Evolutionary conservation across 2,888 invertebrate genomes (phyloP), one percentile per base, ranked within the genome.

Genomic region (Pinctada fucata): DNA sequence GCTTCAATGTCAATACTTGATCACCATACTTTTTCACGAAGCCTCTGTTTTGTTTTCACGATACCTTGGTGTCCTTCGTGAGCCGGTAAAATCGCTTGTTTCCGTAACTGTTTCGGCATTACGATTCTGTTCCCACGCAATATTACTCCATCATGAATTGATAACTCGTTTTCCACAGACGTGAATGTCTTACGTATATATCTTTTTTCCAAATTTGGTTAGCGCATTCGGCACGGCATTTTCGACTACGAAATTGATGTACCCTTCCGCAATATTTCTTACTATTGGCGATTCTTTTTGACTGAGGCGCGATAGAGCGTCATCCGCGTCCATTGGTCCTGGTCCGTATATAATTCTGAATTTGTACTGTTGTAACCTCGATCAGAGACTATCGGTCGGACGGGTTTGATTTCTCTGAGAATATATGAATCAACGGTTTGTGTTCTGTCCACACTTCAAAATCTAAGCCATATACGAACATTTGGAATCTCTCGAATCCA

Each of bases 331-430:
- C 58, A 8, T 52, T 52, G 58, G 58, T 52, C 58, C 58, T 8
- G 58, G 10, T 52, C 58, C 10, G 58, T 52, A 52, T 52, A 52
- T 52, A 52, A 79, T 63, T 16, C 31, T 68, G 51, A 75, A 80
- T 45, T 13, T 68, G 48, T 69, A 80, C 2, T 58, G 75, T 45
- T 70, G 69, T 48, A 79, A 47, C 58, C 75, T 16, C 64, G 75
- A 63, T 2, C 71, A 70, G 75, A 75, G 79, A 49, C 80, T 49
- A 68, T 80, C 78, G 13, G 8, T 74, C 73, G 31, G 78, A 68
- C 58, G 80, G 80, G 66, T 79, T 79, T 16, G 80, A 80, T 51
- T 69, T 79, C 6, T 68, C n/a, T 8, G 78, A 79, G 65, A 65
- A 79, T 2, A 75, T 80, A 6, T 74, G 10, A 51, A 69, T 65